Conservation (phyloP, 2,797 vertebrate species). For the Poeciliopsis turneri region DNA sequence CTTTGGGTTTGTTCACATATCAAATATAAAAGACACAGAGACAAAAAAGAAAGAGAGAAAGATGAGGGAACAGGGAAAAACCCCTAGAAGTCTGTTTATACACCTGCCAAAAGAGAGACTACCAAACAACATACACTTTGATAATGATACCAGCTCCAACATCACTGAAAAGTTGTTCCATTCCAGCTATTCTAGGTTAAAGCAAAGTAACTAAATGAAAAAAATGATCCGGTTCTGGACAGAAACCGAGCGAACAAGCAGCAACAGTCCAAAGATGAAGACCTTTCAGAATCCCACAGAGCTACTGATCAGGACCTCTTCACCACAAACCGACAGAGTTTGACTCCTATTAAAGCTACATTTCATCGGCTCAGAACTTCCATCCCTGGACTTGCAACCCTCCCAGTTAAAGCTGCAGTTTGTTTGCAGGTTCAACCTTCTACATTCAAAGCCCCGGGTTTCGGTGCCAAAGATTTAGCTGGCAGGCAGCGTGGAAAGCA, state of each 20-base stretch:
- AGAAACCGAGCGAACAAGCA: background rate
- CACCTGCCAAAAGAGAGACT: no score
- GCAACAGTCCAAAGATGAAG: background rate
- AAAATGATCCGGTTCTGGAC: background rate
- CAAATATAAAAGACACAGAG: no score
- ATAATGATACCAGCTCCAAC: no score
- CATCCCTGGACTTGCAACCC: background rate
- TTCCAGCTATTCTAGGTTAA: no score
- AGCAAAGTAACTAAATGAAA: background rate
- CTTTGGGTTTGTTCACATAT: no score
- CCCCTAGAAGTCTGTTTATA: no score
- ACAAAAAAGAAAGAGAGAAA: no score
- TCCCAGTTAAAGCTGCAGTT: background rate
- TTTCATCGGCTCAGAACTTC: background rate
- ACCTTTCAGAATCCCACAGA: background rate
- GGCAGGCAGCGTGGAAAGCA: background rate
- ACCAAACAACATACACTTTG: no score
- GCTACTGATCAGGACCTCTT: background rate
- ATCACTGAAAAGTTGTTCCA: no score
- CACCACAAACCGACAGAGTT: background rate
- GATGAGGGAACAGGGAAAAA: no score
- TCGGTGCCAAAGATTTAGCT: background rate
- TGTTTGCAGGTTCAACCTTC: constrained; percentile 2
- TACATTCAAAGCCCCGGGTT: background rate
- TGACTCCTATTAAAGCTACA: background rate